These are phyloP conservation scores for Tympanoctomys barrerae DNA, from an alignment of 2,797 vertebrate species.

Conservation along the genomic window DNA sequence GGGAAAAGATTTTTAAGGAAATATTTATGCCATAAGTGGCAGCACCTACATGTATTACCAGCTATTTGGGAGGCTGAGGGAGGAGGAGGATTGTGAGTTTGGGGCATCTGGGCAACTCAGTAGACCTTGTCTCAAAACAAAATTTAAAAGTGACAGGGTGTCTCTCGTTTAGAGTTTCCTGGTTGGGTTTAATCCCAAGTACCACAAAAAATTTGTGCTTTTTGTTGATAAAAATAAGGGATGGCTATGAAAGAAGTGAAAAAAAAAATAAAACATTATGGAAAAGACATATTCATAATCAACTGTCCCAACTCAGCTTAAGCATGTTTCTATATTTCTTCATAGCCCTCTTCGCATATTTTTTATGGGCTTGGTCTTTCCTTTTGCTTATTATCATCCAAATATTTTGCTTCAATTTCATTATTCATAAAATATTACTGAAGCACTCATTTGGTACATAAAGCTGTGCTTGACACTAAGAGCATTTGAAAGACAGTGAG, in stretches of 20 bases:
- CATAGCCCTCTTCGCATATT: neutral
- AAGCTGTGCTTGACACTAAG: neutral
- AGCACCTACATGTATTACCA: neutral
- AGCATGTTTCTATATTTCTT: neutral
- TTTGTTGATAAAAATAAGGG: conserved; percentile 13
- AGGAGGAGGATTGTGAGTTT: neutral
- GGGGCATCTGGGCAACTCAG: neutral
- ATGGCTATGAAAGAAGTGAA: neutral
- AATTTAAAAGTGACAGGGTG: neutral
- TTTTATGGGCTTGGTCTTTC: neutral
- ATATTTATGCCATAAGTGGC: neutral
- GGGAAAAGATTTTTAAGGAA: neutral
- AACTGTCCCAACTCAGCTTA: neutral
- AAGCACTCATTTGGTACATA: neutral
- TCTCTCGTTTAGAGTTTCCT: neutral
- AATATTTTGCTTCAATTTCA: neutral
- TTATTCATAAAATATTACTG: conserved; percentile 1
- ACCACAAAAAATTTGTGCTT: neutral
- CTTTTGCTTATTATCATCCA: neutral
- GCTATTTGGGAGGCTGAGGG: neutral
- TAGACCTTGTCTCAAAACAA: neutral
- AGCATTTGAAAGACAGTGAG: neutral
- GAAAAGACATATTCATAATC: neutral
- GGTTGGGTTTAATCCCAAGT: neutral
- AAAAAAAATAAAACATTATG: neutral